Percentiles rank a stretch among this genome's conserved stretches.
Evolutionary conservation across 2,113 vertebrate genomes (phyloP).

Genomic region (Dicaeum eximium): DNA sequence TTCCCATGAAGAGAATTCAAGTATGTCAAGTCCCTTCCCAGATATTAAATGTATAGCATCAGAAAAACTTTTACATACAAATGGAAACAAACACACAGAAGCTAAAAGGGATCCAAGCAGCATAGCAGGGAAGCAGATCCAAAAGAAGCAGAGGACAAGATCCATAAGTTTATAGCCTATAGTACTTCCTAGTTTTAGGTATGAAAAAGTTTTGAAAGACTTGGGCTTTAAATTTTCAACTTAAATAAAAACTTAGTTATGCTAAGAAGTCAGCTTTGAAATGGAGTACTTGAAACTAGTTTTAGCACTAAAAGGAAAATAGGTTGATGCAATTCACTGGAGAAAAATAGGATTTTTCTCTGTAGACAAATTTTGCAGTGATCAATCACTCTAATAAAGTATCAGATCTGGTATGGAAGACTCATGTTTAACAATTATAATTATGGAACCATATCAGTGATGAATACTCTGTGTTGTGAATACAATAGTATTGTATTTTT

Average conservation of each 20-base stretch:
- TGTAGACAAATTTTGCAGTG: background rate
- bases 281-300: background rate
- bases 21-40: background rate
- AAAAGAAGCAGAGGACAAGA: background rate
- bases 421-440: slow-evolving; percentile 27
- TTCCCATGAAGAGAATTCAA: background rate
- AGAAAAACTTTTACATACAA: background rate
- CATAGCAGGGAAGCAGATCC: background rate
- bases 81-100: background rate
- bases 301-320: background rate
- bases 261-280: background rate
- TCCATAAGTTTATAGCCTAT: background rate
- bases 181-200: background rate
- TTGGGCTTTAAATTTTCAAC: background rate
- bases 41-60: background rate
- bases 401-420: background rate
- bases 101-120: background rate
- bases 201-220: background rate
- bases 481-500: slow-evolving; percentile 44
- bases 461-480: slow-evolving; percentile 17
- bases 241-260: background rate
- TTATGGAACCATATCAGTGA: slow-evolving; percentile 33
- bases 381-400: slow-evolving; percentile 5
- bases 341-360: slow-evolving; percentile 13
- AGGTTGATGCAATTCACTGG: background rate